phyloP scores from a whole-genome alignment of 1,140 invertebrate genomes.

The Thaumetopoea pityocampa region DNA sequence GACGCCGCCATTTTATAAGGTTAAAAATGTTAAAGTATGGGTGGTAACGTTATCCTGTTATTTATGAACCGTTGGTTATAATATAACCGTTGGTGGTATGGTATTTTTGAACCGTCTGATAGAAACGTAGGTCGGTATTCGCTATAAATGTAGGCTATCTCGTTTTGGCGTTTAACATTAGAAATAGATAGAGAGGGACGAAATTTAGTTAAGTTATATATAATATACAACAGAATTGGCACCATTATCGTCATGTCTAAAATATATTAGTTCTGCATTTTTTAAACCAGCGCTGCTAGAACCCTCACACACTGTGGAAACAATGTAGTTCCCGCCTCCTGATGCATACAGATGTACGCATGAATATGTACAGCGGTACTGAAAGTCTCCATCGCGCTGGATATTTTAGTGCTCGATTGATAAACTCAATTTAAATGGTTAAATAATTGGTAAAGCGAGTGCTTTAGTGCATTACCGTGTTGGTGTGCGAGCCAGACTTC shows the following conservation, averaged over 20 bases:
- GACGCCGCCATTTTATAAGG: too few relatives aligned
- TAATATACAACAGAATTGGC: too few relatives aligned
- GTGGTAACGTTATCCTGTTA: too few relatives aligned
- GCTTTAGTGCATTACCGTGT: slow-evolving; percentile 55
- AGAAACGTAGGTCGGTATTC: too few relatives aligned
- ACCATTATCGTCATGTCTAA: slow-evolving; percentile 26
- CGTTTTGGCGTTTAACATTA: too few relatives aligned
- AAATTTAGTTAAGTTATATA: too few relatives aligned
- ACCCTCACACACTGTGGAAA: slow-evolving; percentile 12
- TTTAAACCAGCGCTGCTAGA: slow-evolving; percentile 15
- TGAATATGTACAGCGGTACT: slow-evolving; percentile 19
- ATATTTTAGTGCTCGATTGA: slow-evolving; percentile 29
- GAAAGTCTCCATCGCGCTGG: slow-evolving; percentile 10
- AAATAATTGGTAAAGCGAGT: slow-evolving; percentile 39
- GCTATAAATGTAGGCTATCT: too few relatives aligned
- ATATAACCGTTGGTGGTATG: too few relatives aligned
- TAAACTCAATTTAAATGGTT: slow-evolving; percentile 43
- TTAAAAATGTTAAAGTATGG: too few relatives aligned
- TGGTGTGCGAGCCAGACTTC: slow-evolving; percentile 44
- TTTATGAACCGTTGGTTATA: too few relatives aligned
- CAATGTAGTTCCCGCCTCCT: neutral
- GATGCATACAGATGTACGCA: slow-evolving; percentile 16
- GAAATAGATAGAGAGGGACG: too few relatives aligned
- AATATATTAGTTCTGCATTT: slow-evolving; percentile 32
- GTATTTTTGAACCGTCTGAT: too few relatives aligned